phyloP scores from a whole-genome alignment of 2,888 invertebrate species.

The Machimus atricapillus region DNA sequence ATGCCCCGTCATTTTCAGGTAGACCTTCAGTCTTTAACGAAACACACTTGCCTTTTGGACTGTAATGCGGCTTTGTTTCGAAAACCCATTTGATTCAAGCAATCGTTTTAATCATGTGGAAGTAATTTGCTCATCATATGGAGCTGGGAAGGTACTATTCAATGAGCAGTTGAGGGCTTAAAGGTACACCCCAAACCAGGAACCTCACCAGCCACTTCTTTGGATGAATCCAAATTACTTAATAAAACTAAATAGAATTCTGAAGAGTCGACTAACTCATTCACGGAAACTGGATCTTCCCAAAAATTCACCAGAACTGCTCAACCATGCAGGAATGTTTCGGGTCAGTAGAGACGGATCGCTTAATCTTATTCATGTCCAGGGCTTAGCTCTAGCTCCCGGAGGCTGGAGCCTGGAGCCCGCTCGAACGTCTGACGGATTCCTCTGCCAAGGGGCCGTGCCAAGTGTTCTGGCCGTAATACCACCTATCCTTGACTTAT shows the following conservation, averaged over 20 bases:
- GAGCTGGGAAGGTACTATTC: not conserved
- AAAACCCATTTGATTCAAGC: not conserved
- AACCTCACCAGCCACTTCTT: not conserved
- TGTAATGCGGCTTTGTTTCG: not conserved
- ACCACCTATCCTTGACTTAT: slow-evolving; percentile 35
- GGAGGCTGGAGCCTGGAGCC: not conserved
- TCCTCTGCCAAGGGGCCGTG: not conserved
- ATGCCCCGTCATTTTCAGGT: not conserved
- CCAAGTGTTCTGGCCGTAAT: slow-evolving; percentile 1
- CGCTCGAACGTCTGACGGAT: not conserved
- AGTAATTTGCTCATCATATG: slow-evolving; percentile 2
- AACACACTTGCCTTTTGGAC: not conserved
- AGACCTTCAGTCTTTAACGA: not conserved
- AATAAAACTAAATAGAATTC: not conserved
- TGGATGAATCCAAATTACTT: slow-evolving; percentile 4
- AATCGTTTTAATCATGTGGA: slow-evolving; percentile 13
- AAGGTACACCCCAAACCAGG: not conserved
- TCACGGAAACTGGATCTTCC: not conserved
- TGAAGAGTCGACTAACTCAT: not conserved
- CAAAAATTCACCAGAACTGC: not conserved
- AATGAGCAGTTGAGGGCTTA: not conserved
- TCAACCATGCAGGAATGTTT: slow-evolving; percentile 9
- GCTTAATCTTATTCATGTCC: slow-evolving; percentile 38
- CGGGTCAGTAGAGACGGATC: slow-evolving; percentile 23
- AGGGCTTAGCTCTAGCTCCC: not conserved